Evolutionary conservation across 2,113 vertebrate species (phyloP).

Genomic region (Gasterosteus aculeatus): DNA sequence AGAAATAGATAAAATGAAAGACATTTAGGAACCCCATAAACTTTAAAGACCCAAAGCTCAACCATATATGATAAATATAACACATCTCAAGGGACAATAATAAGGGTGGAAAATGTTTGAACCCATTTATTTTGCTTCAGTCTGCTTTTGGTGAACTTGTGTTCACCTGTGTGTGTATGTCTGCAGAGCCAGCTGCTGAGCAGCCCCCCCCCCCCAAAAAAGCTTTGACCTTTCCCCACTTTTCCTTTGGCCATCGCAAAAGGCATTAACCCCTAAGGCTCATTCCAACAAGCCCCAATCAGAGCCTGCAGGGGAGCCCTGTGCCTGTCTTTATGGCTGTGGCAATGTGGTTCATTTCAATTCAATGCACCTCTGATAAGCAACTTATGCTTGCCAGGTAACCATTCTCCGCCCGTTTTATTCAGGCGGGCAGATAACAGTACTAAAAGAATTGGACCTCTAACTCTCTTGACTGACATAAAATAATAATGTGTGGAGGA

Average conservation of each 20-base stretch:
- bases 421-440: slow-evolving; percentile 41
- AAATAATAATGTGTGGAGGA: slow-evolving; percentile 27
- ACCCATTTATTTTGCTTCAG: slow-evolving; percentile 25
- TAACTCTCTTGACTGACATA: slow-evolving; percentile 24
- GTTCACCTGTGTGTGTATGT: slow-evolving; percentile 18
- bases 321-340: slow-evolving; percentile 42
- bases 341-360: slow-evolving; percentile 53
- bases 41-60: neutral
- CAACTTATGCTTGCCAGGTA: slow-evolving; percentile 40
- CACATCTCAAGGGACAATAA: slow-evolving; percentile 30
- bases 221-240: slow-evolving; percentile 50
- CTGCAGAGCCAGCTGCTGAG: slow-evolving; percentile 58
- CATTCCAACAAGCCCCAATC: slow-evolving; percentile 48
- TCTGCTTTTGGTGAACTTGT: neutral
- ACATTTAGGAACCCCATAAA: neutral
- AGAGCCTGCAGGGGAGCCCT: slow-evolving; percentile 29
- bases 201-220: slow-evolving; percentile 64
- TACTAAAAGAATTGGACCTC: slow-evolving; percentile 26
- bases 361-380: slow-evolving; percentile 65
- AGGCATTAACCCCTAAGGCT: slow-evolving; percentile 64
- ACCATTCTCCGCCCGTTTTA: slow-evolving; percentile 11
- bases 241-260: slow-evolving; percentile 49
- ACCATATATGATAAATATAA: neutral
- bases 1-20: neutral
- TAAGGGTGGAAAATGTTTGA: slow-evolving; percentile 22